These are phyloP conservation scores for Oryzias curvinotus DNA, from an alignment of 2,113 vertebrate genomes.

Conservation along the genomic window DNA sequence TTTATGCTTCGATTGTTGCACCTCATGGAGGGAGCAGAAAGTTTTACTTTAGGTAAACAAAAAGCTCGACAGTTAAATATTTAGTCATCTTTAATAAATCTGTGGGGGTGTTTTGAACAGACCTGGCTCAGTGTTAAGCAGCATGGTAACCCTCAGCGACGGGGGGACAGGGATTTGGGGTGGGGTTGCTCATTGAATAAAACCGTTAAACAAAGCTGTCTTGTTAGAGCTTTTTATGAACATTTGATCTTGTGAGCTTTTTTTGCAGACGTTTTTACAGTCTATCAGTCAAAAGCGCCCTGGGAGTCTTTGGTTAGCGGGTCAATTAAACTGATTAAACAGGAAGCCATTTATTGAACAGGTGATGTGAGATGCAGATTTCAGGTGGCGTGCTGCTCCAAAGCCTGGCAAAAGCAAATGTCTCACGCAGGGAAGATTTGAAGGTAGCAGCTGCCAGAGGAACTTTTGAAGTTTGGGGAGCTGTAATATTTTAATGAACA, in stretches of 20 bases:
- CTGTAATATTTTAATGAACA: too few species aligned
- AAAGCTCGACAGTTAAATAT: slow-evolving; percentile 52
- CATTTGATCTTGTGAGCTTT: slow-evolving; percentile 48
- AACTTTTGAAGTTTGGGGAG: slow-evolving; percentile 11
- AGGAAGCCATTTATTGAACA: slow-evolving; percentile 56
- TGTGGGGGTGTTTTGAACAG: slow-evolving; percentile 41
- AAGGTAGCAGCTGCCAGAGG: slow-evolving; percentile 46
- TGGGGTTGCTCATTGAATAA: slow-evolving; percentile 60
- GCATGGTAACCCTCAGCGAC: slow-evolving; percentile 49
- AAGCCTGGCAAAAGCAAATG: slow-evolving; percentile 35
- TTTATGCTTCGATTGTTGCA: slow-evolving; percentile 31
- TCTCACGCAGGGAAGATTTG: slow-evolving; percentile 40
- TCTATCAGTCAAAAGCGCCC: slow-evolving; percentile 47
- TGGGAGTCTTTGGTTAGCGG: slow-evolving; percentile 53
- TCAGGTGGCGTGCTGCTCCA: slow-evolving; percentile 53
- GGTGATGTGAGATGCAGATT: slow-evolving; percentile 66
- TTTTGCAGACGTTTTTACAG: slow-evolving; percentile 2
- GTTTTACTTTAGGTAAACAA: slow-evolving; percentile 58
- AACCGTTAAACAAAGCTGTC: slow-evolving; percentile 41
- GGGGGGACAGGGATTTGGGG: background rate
- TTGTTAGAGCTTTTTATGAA: slow-evolving; percentile 50
- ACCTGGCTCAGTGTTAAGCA: slow-evolving; percentile 23
- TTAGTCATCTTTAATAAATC: slow-evolving; percentile 55
- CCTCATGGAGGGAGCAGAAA: slow-evolving; percentile 25
- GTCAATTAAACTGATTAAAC: slow-evolving; percentile 62